Conservation (phyloP, 2,888 invertebrate species). For the Criorhina ranunculi region DNA sequence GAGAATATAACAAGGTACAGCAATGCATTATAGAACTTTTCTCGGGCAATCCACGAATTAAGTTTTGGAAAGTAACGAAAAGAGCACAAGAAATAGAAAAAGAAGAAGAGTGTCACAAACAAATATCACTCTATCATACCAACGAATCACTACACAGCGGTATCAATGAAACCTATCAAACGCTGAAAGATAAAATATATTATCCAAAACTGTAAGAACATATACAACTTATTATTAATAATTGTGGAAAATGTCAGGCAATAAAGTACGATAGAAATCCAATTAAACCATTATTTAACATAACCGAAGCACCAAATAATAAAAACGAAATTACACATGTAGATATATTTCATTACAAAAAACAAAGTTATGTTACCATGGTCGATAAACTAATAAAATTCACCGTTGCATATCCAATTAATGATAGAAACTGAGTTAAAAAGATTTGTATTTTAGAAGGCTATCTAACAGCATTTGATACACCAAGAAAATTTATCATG, state of each 20-base stretch:
- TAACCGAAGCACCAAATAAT: background rate
- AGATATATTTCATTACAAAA: too few species aligned
- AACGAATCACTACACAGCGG: slow-evolving; percentile 67
- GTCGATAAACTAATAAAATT: too few species aligned
- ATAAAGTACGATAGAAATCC: background rate
- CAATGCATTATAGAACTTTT: slow-evolving; percentile 52
- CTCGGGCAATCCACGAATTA: slow-evolving; percentile 31
- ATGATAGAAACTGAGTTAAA: too few species aligned
- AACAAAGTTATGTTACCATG: too few species aligned
- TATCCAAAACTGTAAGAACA: slow-evolving; percentile 58
- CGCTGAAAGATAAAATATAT: slow-evolving; percentile 62
- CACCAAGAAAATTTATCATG: too few species aligned
- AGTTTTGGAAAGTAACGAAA: slow-evolving; percentile 36
- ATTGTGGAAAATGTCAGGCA: too few species aligned
- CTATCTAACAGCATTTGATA: too few species aligned
- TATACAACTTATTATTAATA: slow-evolving; percentile 62
- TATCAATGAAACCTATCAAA: slow-evolving; percentile 56
- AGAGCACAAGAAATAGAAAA: slow-evolving; percentile 48
- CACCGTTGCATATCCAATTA: too few species aligned
- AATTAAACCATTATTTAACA: background rate
- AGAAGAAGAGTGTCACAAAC: slow-evolving; percentile 57
- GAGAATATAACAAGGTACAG: slow-evolving; percentile 59
- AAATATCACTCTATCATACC: slow-evolving; percentile 59
- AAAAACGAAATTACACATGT: background rate
- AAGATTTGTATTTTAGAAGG: too few species aligned